Conservation (phyloP, 2,113 vertebrate species). For the Melozone crissalis region DNA sequence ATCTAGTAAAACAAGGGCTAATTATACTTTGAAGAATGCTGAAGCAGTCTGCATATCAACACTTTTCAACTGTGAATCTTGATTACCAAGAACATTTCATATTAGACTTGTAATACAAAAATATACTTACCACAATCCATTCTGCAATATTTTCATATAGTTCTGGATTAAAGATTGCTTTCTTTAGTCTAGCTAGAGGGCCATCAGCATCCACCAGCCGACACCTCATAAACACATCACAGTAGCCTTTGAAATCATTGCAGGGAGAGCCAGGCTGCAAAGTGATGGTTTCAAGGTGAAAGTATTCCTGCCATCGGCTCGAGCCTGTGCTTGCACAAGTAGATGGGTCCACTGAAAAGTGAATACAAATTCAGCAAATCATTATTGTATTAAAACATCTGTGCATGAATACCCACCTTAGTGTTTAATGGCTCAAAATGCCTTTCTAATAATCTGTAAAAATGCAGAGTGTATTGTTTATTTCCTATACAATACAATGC, state of each 20-base stretch:
- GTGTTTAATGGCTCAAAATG: neutral
- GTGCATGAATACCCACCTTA: neutral
- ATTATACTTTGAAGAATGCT: neutral
- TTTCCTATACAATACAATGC: neutral
- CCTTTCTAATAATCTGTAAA: neutral
- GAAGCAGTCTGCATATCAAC: neutral
- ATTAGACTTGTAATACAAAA: neutral
- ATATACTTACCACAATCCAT: constrained; percentile 92
- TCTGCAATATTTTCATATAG: constrained; percentile 96
- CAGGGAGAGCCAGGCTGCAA: constrained; percentile 97
- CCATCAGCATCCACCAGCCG: constrained; percentile 95
- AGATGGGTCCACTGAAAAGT: constrained; percentile 77
- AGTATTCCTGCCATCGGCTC: constrained; percentile 75
- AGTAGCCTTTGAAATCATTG: constrained; percentile 97
- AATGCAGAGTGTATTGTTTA: neutral
- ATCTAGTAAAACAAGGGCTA: neutral
- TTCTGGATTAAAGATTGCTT: constrained; percentile 95
- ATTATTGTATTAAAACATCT: neutral
- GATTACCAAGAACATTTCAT: neutral
- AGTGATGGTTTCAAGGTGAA: constrained; percentile 79
- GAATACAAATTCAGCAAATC: neutral
- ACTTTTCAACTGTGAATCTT: neutral
- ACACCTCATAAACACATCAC: constrained; percentile 95
- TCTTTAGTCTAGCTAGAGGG: constrained; percentile 93
- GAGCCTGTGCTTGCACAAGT: constrained; percentile 91